Evolutionary conservation across 2,888 invertebrate genomes (phyloP), one percentile per base, ranked within the genome.

Genomic region (Drosophila heteroneura): DNA sequence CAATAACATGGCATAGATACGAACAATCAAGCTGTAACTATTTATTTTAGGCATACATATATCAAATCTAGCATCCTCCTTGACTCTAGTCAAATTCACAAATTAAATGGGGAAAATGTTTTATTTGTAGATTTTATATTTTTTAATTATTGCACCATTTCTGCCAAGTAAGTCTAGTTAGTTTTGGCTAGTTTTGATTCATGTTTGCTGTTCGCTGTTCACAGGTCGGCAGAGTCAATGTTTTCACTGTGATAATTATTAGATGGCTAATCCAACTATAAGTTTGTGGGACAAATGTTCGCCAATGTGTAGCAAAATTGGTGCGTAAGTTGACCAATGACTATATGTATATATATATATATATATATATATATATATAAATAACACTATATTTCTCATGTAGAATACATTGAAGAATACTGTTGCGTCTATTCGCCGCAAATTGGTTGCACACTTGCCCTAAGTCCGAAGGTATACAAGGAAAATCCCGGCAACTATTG

Each of bases 191-290:
- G 12, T 9, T 9, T 12, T 1, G 3, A 61, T 32, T 32, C 14
- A 26, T 37, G 37, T 16, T 37, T 33, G 12, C 4, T 14, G 33
- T 1, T 26, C 30, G 12, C 33, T 5, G 7, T 5, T 28, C 10
- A 0, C 39, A 70, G 70, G 39, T 3, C 33, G 58, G n/a, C 4
- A 47, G 32, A 58, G 47, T 14, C 30, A 62, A 16, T 78, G 78
- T 39, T 16, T 58, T 16, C 22, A 68, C 22, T 70, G 70, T 32
- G 49, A 49, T 9, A 3, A 22, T 0, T 5, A 33, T 10, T 65
- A 44, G 37, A 10, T 49, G 7, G 26, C 14, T 16, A 10, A 10
- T 28, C 2, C 28, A 28, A n/a, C 3, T 41, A 26, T n/a, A 52
- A 5, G 3, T 1, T 10, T 2, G 5, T 59, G 49, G 49, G 28